Base-by-base conservation (phyloP, 2,113 vertebrate species). In the Plotosus lineatus region DNA sequence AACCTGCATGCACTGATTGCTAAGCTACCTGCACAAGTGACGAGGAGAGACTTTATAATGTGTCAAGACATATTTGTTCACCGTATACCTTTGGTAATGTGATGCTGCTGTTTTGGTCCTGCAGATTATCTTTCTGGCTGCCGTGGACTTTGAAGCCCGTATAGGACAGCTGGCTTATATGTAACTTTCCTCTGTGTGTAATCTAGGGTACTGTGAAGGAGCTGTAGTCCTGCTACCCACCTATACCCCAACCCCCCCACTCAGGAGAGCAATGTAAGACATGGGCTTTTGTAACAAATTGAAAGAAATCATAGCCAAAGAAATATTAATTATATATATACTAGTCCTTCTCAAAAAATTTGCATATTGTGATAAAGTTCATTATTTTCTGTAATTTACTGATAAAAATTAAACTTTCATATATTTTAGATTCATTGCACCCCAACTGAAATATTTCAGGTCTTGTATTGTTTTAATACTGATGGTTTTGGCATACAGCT, bases 251-350 rank as follows among this genome's bases (percentile, higher is more conserved):
- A 80, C 17, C 36, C 48, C 51, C 28, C 65, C 69, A 65, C 84
- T 85, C 84, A 82, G 84, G 77, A 80, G 65, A 77, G 73, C 75
- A 77, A 61, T 74, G 50, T 60, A 71, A 61, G 28, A 55, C 26
- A 19, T 69, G 26, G 38, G 68, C 19, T 77, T 48, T 78, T 3
- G 1, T 48, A 56, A 75, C 69, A 71, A 51, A 55, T 48, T 68
- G 75, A 81, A 53, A 85, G 61, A 79, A 48, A 60, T 61, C 65
- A 44, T 69, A 80, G 81, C 84, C 84, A 85, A 85, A 85, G 80
- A 82, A 77, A n/a, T n/a, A n/a, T n/a, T n/a, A n/a, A n/a, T n/a
- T n/a, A n/a, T n/a, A n/a, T n/a, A n/a, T n/a, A n/a, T n/a, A n/a
- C n/a, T n/a, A n/a, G n/a, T n/a, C n/a, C n/a, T n/a, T n/a, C n/a